Evolutionary conservation across 2,797 vertebrate genomes (phyloP), one percentile per base, ranked within the genome.

Genomic region (Ctenochaetus hawaiiensis): DNA sequence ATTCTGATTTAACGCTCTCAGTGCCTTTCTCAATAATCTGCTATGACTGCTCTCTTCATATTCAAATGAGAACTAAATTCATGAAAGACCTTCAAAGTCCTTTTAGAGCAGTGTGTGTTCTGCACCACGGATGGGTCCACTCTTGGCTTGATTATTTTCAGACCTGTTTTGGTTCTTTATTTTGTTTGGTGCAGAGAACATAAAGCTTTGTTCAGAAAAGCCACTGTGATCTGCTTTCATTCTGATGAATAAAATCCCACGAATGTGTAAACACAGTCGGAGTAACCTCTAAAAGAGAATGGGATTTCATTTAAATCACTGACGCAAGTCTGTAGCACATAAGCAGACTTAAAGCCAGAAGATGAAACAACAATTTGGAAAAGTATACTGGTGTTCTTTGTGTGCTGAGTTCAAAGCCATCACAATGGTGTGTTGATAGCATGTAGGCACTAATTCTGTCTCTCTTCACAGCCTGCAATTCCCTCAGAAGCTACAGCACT

Each of bases 21-120:
- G 39, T 45, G 76, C 80, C 73, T 83, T 66, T 44, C 69, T 41
- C 82, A 70, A 56, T 91, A 88, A 91, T 91, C 78, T 71, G 22
- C 77, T 70, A 44, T 45, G 77, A 67, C 77, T 75, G 63, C 57
- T 77, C 54, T 44, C 52, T 72, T 77, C 78, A 78, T 52, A 81
- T 85, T 81, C 71, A 90, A 74, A 83, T 9, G 0, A 66, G 16
- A 89, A 69, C 23, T 72, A 67, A 77, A 81, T 62, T 72, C 58
- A 83, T 77, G 53, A 84, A 83, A 86, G 79, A 68, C 34, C 51
- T 78, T 87, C 62, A 87, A 85, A 80, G 77, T 76, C 70, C 26
- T 54, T 75, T 85, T 49, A 8, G 54, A 74, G 39, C 23, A 13
- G 41, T 4, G 20, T 54, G 67, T 34, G 30, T 45, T 65, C 34